Conservation (phyloP, 2,113 vertebrate genomes). For the Capra hircus region DNA sequence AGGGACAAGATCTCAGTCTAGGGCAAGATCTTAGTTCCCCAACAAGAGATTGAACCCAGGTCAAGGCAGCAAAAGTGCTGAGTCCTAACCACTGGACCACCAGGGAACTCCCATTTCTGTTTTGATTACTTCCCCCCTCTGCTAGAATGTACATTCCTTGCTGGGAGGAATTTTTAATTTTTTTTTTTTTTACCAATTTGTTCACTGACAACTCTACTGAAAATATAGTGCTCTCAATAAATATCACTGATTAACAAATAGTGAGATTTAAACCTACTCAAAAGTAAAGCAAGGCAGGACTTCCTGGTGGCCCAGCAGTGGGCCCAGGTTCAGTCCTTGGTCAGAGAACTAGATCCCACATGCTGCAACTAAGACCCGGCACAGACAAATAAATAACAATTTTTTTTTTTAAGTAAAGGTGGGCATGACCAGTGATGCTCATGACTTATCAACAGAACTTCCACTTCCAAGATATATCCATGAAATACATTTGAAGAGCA, state of each 20-base stretch:
- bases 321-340: neutral
- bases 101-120: neutral
- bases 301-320: neutral
- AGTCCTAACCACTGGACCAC: neutral
- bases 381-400: neutral
- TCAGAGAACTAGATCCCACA: neutral
- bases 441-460: neutral
- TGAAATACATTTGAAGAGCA: neutral
- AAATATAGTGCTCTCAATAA: neutral
- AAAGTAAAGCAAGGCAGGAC: neutral
- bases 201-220: neutral
- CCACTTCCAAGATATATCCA: neutral
- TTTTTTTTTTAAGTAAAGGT: neutral
- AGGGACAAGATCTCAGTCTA: no score
- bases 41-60: neutral
- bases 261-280: neutral
- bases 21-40: neutral
- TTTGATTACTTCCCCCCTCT: neutral
- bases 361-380: neutral
- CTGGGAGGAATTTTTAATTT: neutral
- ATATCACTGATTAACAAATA: neutral
- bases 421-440: neutral
- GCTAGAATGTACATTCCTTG: neutral
- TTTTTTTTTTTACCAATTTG: neutral
- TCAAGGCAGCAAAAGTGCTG: neutral